Conservation (phyloP, 1,140 invertebrate genomes). For the Zaprionus davidi region DNA sequence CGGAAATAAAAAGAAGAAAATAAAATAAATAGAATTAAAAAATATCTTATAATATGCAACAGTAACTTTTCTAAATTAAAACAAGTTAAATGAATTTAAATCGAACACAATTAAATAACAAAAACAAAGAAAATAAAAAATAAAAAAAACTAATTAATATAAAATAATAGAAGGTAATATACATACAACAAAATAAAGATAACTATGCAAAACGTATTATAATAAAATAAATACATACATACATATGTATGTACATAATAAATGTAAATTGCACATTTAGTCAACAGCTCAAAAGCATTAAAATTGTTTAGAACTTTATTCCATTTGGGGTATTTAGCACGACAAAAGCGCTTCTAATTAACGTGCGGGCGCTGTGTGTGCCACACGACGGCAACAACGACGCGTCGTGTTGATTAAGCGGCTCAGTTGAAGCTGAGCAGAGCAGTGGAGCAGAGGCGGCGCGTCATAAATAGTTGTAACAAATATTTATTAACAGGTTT, state of each 20-base stretch:
- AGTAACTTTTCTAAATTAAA: no score
- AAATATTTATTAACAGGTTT: conserved; percentile 33
- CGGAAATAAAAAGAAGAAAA: no score
- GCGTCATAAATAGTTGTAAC: conserved; percentile 20
- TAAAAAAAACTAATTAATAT: no score
- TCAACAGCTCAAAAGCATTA: neutral
- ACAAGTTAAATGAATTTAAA: no score
- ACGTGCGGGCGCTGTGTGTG: conserved; percentile 4
- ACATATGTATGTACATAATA: neutral
- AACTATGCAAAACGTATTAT: neutral
- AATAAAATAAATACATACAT: neutral
- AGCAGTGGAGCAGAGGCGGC: neutral
- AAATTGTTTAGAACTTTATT: no score
- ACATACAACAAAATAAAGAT: neutral
- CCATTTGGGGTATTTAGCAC: neutral
- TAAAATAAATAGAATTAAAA: no score
- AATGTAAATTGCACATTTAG: neutral
- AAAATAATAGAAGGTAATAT: neutral
- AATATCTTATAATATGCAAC: no score
- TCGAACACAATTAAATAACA: no score
- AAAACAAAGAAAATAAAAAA: no score
- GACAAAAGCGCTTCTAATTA: conserved; percentile 9
- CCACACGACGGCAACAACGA: no score
- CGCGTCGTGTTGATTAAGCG: neutral
- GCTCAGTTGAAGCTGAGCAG: conserved; percentile 1